These are phyloP conservation scores for Aporrectodea caliginosa DNA, from an alignment of 1,140 invertebrate species.

Conservation along the genomic window DNA sequence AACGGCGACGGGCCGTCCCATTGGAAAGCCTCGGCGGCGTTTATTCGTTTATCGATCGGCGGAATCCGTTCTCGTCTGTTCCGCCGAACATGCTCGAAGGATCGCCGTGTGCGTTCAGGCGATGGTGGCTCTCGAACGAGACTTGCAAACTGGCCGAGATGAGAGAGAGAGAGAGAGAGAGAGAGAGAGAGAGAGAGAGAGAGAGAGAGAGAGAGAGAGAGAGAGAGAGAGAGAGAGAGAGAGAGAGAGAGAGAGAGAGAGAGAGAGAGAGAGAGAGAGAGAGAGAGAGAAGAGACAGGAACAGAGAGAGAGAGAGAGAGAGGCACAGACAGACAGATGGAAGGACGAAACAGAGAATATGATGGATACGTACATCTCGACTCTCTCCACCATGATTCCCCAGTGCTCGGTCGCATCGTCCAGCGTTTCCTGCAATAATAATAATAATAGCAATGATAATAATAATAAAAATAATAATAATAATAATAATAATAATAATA, in stretches of 20 bases:
- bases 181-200: not conserved
- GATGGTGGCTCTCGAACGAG: not conserved
- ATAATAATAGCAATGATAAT: not conserved
- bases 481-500: not conserved
- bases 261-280: not conserved
- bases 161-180: conserved; percentile 1
- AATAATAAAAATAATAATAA: not conserved
- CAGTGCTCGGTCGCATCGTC: conserved; percentile 90
- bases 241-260: not conserved
- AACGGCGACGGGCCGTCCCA: not conserved
- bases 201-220: not conserved
- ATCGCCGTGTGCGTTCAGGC: not conserved
- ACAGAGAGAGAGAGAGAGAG: not conserved
- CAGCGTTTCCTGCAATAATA: conserved; percentile 51
- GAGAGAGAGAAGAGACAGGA: not conserved
- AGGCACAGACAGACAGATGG: not conserved
- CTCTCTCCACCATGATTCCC: conserved; percentile 94
- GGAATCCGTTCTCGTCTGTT: no score
- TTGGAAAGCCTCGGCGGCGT: not conserved
- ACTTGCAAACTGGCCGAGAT: not conserved
- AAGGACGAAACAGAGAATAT: not conserved
- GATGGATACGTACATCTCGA: conserved; percentile 72
- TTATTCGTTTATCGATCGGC: not conserved
- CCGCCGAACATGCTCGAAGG: not conserved
- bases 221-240: not conserved